These are phyloP conservation scores for Babyrousa celebensis DNA, from an alignment of 2,797 vertebrate genomes.

Conservation along the genomic window DNA sequence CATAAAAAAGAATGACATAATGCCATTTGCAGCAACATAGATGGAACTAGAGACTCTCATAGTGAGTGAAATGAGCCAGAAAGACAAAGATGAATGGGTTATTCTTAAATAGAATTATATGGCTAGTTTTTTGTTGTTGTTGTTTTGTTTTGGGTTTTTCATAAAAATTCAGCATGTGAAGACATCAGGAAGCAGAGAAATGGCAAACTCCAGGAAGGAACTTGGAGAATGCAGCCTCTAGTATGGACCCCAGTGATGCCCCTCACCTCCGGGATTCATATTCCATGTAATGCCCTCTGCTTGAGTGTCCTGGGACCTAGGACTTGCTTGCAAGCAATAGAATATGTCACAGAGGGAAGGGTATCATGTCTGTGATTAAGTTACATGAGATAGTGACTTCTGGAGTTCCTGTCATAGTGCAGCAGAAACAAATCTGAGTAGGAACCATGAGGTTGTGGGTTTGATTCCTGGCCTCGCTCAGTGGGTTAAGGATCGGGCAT, in stretches of 20 bases:
- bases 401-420: no score
- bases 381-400: neutral
- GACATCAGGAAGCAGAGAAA: conserved; percentile 3
- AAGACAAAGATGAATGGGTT: no score
- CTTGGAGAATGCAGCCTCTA: neutral
- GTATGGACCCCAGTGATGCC: neutral
- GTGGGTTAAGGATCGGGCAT: no score
- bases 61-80: no score
- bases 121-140: neutral
- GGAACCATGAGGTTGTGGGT: no score
- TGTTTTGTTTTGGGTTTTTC: neutral
- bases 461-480: no score
- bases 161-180: neutral
- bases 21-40: no score
- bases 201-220: neutral
- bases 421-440: no score
- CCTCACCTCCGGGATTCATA: neutral
- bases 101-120: neutral
- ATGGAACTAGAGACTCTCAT: no score
- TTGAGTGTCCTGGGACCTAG: neutral
- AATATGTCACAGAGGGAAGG: neutral
- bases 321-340: neutral
- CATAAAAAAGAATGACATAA: no score
- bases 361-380: neutral
- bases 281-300: neutral